These are phyloP conservation scores for Rhamphomyia laevipes DNA, from an alignment of 2,888 invertebrate species.

Conservation along the genomic window DNA sequence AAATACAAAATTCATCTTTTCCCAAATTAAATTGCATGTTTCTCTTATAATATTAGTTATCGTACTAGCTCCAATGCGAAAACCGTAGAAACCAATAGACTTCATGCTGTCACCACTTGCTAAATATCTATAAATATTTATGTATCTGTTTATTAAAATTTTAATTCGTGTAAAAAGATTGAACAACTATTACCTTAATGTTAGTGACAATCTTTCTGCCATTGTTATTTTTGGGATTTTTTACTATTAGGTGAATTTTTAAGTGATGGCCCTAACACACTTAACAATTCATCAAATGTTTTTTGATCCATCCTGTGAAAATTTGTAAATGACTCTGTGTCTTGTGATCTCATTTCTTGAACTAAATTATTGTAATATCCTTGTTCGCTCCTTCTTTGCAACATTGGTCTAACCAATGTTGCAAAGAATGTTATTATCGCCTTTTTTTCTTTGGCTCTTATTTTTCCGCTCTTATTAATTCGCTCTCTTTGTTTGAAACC, in stretches of 20 bases:
- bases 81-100: neutral
- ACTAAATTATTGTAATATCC: neutral
- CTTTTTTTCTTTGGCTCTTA: too few species aligned
- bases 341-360: neutral
- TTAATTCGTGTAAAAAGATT: too few species aligned
- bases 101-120: neutral
- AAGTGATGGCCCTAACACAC: too few species aligned
- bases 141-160: neutral
- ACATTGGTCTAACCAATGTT: neutral
- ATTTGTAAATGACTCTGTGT: neutral
- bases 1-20: too few species aligned
- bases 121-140: neutral
- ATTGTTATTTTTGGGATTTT: neutral
- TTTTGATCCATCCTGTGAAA: neutral
- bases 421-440: too few species aligned
- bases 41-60: neutral
- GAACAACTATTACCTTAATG: neutral
- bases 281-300: neutral
- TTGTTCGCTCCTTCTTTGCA: neutral
- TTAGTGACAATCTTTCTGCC: neutral
- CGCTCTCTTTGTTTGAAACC: too few species aligned
- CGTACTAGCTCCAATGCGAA: neutral
- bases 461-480: too few species aligned
- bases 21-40: neutral
- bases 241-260: neutral